A percentile compares a stretch with the other conserved stretches of the same genome.
Evolutionary conservation across 2,888 invertebrate species (phyloP).

Genomic region (Leucoptera coffeella): DNA sequence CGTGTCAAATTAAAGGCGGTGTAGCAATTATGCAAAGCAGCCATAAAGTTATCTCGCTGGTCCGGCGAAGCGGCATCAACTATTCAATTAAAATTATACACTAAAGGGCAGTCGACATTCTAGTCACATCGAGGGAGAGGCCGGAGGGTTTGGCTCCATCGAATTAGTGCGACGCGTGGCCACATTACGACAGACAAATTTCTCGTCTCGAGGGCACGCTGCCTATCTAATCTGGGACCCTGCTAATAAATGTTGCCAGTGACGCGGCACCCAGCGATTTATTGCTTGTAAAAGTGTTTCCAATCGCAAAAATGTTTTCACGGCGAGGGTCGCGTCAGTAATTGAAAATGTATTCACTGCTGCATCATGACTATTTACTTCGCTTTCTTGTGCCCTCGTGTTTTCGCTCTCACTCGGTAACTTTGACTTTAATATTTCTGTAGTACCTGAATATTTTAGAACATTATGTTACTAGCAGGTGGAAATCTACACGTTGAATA

Average conservation of each 20-base stretch:
- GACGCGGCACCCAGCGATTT: conserved; percentile 38
- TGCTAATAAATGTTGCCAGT: conserved; percentile 49
- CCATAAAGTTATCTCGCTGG: conserved; percentile 43
- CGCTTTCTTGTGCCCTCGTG: too few species aligned
- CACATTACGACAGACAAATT: conserved; percentile 49
- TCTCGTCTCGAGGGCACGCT: conserved; percentile 35
- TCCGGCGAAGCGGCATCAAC: too few species aligned
- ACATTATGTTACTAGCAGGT: too few species aligned
- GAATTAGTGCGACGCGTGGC: conserved; percentile 50
- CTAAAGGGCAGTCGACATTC: conserved; percentile 28
- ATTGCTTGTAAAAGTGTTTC: conserved; percentile 53
- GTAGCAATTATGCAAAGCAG: conserved; percentile 42
- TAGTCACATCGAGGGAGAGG: conserved; percentile 28
- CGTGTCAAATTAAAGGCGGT: conserved; percentile 38
- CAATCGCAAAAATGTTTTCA: conserved; percentile 44
- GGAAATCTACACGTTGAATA: too few species aligned
- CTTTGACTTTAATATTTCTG: too few species aligned
- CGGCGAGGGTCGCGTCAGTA: too few species aligned
- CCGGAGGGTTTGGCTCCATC: conserved; percentile 26
- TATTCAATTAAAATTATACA: conserved; percentile 51
- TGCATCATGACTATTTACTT: too few species aligned
- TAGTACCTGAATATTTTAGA: too few species aligned
- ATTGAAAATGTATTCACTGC: too few species aligned
- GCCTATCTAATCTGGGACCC: conserved; percentile 50
- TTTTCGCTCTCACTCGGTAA: too few species aligned